phyloP scores from a whole-genome alignment of 2,797 vertebrate genomes.

The Thunnus albacares region DNA sequence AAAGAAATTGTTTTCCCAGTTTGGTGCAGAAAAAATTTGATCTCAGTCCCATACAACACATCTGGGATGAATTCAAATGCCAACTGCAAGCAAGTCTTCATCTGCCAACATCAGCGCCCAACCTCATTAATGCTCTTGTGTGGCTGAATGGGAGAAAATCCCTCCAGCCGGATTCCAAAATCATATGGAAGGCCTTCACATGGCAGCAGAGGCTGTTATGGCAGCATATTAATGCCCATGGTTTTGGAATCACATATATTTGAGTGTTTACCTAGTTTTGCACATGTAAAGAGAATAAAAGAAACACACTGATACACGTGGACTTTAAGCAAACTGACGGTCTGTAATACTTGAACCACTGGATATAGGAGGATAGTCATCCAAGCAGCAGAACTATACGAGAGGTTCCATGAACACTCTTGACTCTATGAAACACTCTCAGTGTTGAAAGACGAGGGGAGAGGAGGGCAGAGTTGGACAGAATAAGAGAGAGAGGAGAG shows the following conservation, averaged over 20 bases:
- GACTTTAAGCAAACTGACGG: neutral
- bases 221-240: neutral
- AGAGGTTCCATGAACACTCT: slow-evolving; percentile 23
- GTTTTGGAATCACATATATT: neutral
- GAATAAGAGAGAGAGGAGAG: slow-evolving; percentile 14
- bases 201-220: neutral
- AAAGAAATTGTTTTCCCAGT: neutral
- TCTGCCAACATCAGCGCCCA: no score
- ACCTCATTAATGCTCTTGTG: no score
- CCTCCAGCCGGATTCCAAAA: no score
- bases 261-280: neutral
- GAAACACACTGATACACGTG: neutral
- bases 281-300: no score
- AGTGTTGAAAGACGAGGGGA: slow-evolving; percentile 1
- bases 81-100: no score
- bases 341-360: neutral
- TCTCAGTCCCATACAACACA: neutral
- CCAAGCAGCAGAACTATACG: neutral
- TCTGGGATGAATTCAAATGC: no score
- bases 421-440: slow-evolving; percentile 18
- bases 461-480: slow-evolving; percentile 5
- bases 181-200: no score
- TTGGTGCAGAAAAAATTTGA: neutral
- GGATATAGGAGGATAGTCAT: neutral
- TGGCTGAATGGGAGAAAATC: no score